Conservation (phyloP, 2,113 vertebrate species). For the Grallaria varia region DNA sequence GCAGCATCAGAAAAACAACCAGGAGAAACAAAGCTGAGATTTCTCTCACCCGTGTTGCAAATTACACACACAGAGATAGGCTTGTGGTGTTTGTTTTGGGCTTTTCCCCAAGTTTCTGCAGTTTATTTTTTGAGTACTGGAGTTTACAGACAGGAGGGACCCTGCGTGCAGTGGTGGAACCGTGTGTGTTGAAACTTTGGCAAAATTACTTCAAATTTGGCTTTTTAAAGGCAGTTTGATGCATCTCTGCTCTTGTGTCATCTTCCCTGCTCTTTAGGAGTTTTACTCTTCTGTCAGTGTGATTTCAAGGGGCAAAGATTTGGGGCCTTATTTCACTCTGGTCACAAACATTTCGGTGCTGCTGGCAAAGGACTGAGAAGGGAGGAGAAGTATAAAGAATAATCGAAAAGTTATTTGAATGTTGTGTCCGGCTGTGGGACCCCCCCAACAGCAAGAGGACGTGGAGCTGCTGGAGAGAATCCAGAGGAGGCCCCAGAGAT, state of each 20-base stretch:
- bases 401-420: not conserved
- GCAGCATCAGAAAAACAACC: not conserved
- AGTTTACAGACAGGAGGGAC: not conserved
- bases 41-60: not conserved
- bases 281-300: not conserved
- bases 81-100: not conserved
- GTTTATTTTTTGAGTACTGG: not conserved
- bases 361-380: not conserved
- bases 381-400: not conserved
- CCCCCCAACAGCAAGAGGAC: rapidly evolving
- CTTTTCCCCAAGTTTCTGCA: not conserved
- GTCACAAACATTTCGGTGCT: not conserved
- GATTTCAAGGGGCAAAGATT: not conserved
- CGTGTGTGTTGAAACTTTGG: not conserved
- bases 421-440: not conserved
- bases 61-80: not conserved
- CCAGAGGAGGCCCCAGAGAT: rapidly evolving
- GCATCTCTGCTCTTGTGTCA: not conserved
- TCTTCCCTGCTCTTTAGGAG: not conserved
- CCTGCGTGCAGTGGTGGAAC: not conserved
- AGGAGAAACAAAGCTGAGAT: not conserved
- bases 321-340: not conserved
- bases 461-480: not conserved
- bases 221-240: not conserved
- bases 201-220: not conserved